Percentiles rank a stretch among this genome's conserved stretches.
Conservation (phyloP, 1,140 invertebrate genomes). For the Andricus grossulariae region DNA sequence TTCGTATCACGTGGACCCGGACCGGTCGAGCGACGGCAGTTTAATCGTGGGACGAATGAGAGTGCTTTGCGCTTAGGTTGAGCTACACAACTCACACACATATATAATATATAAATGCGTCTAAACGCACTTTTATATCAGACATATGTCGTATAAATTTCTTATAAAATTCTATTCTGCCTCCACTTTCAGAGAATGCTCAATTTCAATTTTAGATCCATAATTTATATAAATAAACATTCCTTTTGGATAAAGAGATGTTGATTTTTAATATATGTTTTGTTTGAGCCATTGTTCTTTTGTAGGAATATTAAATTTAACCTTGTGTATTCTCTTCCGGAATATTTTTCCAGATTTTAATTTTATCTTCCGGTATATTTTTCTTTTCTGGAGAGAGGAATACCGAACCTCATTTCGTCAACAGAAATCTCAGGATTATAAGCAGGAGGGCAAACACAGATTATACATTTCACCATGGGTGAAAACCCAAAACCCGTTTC, state of each 20-base stretch:
- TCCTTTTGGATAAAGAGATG: not conserved
- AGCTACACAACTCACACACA: not conserved
- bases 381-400: no score
- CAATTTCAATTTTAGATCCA: not conserved
- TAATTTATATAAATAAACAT: not conserved
- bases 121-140: not conserved
- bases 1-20: constrained; percentile 28
- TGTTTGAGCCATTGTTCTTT: not conserved
- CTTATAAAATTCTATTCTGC: constrained; percentile 10
- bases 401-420: no score
- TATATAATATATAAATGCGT: not conserved
- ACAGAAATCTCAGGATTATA: no score
- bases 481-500: no score
- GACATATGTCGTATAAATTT: not conserved
- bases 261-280: not conserved
- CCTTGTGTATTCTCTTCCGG: no score
- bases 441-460: no score
- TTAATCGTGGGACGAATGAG: constrained; percentile 35
- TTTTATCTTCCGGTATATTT: no score
- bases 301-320: no score
- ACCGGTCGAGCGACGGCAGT: constrained; percentile 32
- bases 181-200: not conserved
- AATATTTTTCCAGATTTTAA: no score
- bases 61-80: not conserved
- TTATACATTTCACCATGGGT: no score